Evolutionary conservation across 2,113 vertebrate species (phyloP), one percentile per base, ranked within the genome.

Genomic region (Larimichthys polyactis): DNA sequence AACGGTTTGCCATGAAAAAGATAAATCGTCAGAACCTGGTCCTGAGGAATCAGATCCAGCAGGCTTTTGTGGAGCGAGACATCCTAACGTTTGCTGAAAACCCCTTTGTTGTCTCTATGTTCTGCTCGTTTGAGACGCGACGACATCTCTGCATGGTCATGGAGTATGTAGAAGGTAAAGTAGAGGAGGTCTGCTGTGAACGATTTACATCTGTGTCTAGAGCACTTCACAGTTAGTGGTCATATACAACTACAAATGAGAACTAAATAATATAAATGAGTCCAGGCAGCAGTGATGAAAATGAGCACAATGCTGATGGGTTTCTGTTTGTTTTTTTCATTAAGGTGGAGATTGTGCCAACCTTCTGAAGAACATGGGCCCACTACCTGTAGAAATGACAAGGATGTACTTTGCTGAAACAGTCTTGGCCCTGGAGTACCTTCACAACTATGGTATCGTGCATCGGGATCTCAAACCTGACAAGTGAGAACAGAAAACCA

Each of bases 131-230:
- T 0, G 98, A 99, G 94, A 99, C 97, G 0, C 95, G 96, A 6
- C 93, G 98, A 2, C 98, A 99, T 90, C 96, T 99, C 57, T 99
- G 98, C 93, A 98, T 99, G 98, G 98, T 99, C 89, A 97, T 99
- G 97, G 98, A 99, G 89, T 99, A 99, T 0, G 98, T 99, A 85
- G 98, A 99, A 97, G 98, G 98, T 98, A 89, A 84, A 85, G 57
- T 22, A 57, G 11, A 79, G 14, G 48, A 9, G 22, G 44, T 14
- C n/a, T 29, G 49, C 24, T 5, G 46, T 10, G 9, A 24, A 14
- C 16, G n/a, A 27, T 65, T 2, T 27, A 27, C 11, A 22, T 57
- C 12, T 14, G 3, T 27, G 44, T 51, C 20, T 46, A 16, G 8
- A 70, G 43, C 4, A 0, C 0, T 0, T 48, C 22, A n/a, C n/a